Conservation (phyloP, 1,140 invertebrate genomes). For the Saccostrea glomerata region DNA sequence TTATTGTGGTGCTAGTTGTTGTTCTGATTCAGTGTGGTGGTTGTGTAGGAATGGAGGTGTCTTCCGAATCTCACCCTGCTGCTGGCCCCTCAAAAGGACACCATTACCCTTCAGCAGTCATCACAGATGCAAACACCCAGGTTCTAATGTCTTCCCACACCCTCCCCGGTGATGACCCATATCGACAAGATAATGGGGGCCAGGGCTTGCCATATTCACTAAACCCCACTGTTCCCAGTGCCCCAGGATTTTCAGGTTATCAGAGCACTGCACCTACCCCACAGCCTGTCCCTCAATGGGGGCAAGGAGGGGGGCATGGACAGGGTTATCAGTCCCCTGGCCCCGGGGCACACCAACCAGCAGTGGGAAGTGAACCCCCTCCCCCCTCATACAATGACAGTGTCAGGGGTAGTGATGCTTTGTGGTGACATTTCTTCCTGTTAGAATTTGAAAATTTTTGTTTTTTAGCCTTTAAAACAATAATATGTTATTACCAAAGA, state of each 20-base stretch:
- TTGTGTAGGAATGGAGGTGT: constrained; percentile 38
- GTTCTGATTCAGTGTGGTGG: constrained; percentile 32
- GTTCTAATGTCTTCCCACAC: constrained; percentile 23
- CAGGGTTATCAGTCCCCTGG: constrained; percentile 22
- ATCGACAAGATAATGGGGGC: background rate
- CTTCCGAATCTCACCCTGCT: constrained; percentile 9
- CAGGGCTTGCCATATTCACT: constrained; percentile 2
- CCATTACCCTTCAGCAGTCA: background rate
- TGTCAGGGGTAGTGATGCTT: constrained; percentile 33
- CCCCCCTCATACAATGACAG: constrained; percentile 36
- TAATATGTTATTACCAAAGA: too few species aligned
- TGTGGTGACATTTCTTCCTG: background rate
- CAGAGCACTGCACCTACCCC: background rate
- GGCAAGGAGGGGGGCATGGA: background rate
- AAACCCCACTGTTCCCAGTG: constrained; percentile 37
- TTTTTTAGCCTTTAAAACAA: background rate
- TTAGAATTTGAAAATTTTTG: background rate
- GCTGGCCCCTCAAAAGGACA: background rate
- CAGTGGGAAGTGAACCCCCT: constrained; percentile 11
- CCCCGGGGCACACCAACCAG: background rate
- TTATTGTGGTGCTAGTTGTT: background rate
- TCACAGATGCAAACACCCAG: constrained; percentile 33
- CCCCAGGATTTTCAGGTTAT: constrained; percentile 39
- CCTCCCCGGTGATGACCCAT: background rate
- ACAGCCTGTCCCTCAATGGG: constrained; percentile 3